Evolutionary conservation across 2,797 vertebrate species (phyloP), one percentile per base, ranked within the genome.

Genomic region (Falco peregrinus): DNA sequence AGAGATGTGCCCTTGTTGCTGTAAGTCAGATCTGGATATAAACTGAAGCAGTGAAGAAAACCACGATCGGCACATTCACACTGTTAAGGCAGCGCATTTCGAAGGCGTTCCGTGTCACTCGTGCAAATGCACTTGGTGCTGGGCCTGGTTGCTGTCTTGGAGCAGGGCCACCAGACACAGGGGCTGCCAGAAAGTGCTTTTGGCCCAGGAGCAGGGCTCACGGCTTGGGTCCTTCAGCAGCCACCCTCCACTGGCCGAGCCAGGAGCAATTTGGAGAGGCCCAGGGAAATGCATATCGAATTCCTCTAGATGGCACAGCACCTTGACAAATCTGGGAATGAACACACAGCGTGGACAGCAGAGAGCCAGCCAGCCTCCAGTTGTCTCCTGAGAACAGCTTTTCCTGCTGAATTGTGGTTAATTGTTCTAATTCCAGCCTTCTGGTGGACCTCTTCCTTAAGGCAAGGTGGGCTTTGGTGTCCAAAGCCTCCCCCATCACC

Each of bases 341-440:
- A 93, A n/a, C 11, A 1, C 0, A 0, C 22, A n/a, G 1, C 1
- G 15, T 2, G 4, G 33, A 10, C 3, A 0, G 43, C 0, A 41
- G 2, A 70, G 25, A 87, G 41, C 43, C 63, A 11, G 20, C 1
- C 25, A 89, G 26, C 29, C 51, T 75, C 56, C 2, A 5, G 13
- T 71, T 59, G 22, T 59, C 41, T 68, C 26, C 43, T 35, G 25
- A 84, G 35, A 67, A 37, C 1, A 63, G 2, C 31, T 74, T 91
- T 82, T 90, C 31, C 45, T 50, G 35, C 13, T 63, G 56, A 73
- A 35, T 7, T 89, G 59, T 20, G 13, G 31, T 64, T 78, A 53
- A 35, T 70, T 48, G 9, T 17, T 41, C 57, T 37, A 61, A 77
- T 67, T 85, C 5, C 25, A 24, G 13, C 5, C 0, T 22, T 18